Conservation (phyloP, 2,797 vertebrate genomes). For the Astyanax mexicanus region DNA sequence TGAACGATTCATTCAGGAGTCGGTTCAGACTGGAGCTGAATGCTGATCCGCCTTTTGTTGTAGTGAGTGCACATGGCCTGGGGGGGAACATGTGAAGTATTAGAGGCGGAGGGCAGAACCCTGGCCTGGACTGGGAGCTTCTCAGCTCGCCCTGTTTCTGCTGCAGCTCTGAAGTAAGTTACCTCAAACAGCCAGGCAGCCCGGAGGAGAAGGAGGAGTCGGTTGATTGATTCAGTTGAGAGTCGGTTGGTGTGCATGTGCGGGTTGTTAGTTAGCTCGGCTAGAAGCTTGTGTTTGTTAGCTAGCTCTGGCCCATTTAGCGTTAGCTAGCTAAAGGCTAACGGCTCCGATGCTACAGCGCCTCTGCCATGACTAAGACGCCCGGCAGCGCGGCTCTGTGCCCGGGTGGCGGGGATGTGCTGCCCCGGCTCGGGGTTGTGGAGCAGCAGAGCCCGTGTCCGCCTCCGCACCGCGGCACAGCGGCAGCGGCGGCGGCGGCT, state of each 20-base stretch:
- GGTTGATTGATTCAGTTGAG: too few species aligned
- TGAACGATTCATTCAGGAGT: not conserved
- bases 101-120: too few species aligned
- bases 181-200: not conserved
- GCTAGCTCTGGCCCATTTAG: constrained; percentile 1
- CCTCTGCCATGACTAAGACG: constrained; percentile 57
- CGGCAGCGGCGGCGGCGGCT: too few species aligned
- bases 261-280: not conserved
- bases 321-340: not conserved
- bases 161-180: not conserved
- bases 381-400: constrained; percentile 42
- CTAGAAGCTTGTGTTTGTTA: not conserved
- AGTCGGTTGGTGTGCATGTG: not conserved
- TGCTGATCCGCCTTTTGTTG: not conserved
- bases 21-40: not conserved
- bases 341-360: not conserved
- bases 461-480: not conserved
- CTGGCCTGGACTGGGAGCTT: not conserved
- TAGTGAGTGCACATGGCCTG: not conserved
- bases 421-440: not conserved
- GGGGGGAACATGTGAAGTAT: not conserved
- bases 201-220: not conserved
- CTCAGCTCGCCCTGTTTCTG: not conserved
- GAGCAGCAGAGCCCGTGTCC: not conserved
- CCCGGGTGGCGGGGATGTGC: constrained; percentile 36